Percentiles rank a stretch among this genome's conserved stretches.
These are phyloP conservation scores for Calameuta filiformis DNA, from an alignment of 2,888 invertebrate species.

Conservation along the genomic window DNA sequence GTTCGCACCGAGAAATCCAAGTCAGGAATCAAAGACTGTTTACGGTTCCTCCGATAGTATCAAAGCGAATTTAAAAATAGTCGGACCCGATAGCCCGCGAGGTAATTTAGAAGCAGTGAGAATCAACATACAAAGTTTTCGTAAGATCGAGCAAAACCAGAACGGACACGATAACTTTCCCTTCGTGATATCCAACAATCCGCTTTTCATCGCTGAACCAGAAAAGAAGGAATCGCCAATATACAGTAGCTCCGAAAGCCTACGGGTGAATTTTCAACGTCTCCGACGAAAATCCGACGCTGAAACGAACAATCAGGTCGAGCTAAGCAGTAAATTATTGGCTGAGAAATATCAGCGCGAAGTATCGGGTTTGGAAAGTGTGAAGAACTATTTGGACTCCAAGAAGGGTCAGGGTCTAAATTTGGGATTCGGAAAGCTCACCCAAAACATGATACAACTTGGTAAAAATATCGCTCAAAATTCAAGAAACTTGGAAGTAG, in stretches of 20 bases:
- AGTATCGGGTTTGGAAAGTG: slow-evolving; percentile 55
- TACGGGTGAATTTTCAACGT: slow-evolving; percentile 53
- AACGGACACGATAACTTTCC: slow-evolving; percentile 56
- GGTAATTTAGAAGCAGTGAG: slow-evolving; percentile 51
- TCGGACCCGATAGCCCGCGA: slow-evolving; percentile 45
- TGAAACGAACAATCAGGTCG: slow-evolving; percentile 49
- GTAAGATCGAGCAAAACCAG: slow-evolving; percentile 51
- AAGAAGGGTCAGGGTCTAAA: slow-evolving; percentile 58
- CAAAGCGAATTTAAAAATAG: slow-evolving; percentile 41
- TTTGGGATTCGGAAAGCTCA: slow-evolving; percentile 56
- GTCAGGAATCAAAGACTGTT: slow-evolving; percentile 33
- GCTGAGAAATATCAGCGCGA: slow-evolving; percentile 60
- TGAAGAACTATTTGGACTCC: slow-evolving; percentile 59
- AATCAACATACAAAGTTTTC: slow-evolving; percentile 50
- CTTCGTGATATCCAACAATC: slow-evolving; percentile 60
- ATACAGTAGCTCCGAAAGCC: slow-evolving; percentile 58
- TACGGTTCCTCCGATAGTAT: slow-evolving; percentile 45
- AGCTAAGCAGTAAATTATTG: slow-evolving; percentile 51
- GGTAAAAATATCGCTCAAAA: slow-evolving; percentile 57
- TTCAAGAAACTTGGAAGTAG: slow-evolving; percentile 46
- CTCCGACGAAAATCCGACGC: slow-evolving; percentile 56
- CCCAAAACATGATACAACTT: slow-evolving; percentile 60
- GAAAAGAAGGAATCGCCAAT: slow-evolving; percentile 55
- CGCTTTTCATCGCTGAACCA: slow-evolving; percentile 54
- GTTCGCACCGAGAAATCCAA: slow-evolving; percentile 37